These are phyloP conservation scores for Melieria crassipennis DNA, from an alignment of 2,888 invertebrate genomes.

Conservation along the genomic window DNA sequence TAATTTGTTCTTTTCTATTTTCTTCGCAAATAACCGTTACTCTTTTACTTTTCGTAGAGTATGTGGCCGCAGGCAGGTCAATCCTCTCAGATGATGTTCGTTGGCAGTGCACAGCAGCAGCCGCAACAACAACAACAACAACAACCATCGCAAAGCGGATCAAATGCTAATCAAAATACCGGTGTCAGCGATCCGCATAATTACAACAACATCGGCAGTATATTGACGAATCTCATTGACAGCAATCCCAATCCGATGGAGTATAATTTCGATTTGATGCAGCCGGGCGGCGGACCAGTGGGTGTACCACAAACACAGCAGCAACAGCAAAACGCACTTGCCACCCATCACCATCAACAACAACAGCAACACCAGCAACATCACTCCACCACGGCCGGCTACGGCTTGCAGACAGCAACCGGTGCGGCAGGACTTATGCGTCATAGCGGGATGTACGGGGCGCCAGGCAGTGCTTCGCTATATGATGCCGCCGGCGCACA, in stretches of 20 bases:
- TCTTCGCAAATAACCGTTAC: background rate
- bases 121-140: constrained; percentile 53
- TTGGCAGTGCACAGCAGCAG: constrained; percentile 51
- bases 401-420: constrained; percentile 47
- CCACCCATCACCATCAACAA: constrained; percentile 50
- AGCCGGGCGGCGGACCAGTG: constrained; percentile 45
- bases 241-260: constrained; percentile 64
- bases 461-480: constrained; percentile 32
- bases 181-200: constrained; percentile 56
- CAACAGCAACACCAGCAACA: constrained; percentile 45
- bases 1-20: background rate
- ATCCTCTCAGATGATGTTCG: constrained; percentile 46
- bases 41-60: constrained; percentile 48
- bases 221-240: constrained; percentile 65
- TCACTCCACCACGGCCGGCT: constrained; percentile 49
- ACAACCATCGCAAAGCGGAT: constrained; percentile 43
- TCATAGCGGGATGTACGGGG: constrained; percentile 52
- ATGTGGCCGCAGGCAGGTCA: constrained; percentile 60
- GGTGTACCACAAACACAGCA: constrained; percentile 46
- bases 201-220: constrained; percentile 65
- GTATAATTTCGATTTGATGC: constrained; percentile 64
- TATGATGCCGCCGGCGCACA: constrained; percentile 51
- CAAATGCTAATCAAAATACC: constrained; percentile 44
- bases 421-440: constrained; percentile 56
- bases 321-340: constrained; percentile 42